Evolutionary conservation across 2,888 invertebrate species (phyloP), one percentile per base, ranked within the genome.

Genomic region (Lepidonotus clava): DNA sequence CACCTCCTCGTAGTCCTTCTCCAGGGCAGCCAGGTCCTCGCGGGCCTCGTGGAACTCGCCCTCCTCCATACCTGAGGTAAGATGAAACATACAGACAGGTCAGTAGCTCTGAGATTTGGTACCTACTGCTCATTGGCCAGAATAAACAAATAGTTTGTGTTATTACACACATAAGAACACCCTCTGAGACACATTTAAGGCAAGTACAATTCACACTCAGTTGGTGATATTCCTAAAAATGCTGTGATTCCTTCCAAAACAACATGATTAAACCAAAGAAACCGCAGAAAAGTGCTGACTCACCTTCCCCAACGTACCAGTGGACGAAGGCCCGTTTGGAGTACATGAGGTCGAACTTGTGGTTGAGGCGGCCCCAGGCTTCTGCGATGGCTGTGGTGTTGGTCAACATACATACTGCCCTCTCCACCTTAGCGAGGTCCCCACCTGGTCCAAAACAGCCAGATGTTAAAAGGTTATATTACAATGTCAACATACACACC

Each of bases 401-500:
- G 87, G 92, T 92, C 80, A 95, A 90, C 94, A 94, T 94, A 89
- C 94, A 95, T 18, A 95, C 94, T 38, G 95, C 94, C 87, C 95
- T 90, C 87, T 93, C 94, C 4, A 95, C 94, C 89, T 95, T 95
- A 41, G 95, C 95, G 89, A 98, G 96, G 90, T 98, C 98, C 46
- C 98, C 98, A 8, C 98, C 86, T 87, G 61, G 24, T 32, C 84
- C 4, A 18, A 83, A 77, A 46, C 14, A 71, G n/a, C n/a, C n/a
- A n/a, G n/a, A n/a, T n/a, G n/a, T n/a, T n/a, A n/a, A n/a, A n/a
- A n/a, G n/a, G n/a, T n/a, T n/a, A n/a, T n/a, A n/a, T n/a, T n/a
- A n/a, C n/a, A n/a, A n/a, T n/a, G 92, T 92, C 80, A 95, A 90
- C 94, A 94, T 94, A 89, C 94, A 95, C 21, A 95, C 94, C 38